Conservation (phyloP, 1,140 invertebrate genomes). For the Babylonia areolata region DNA sequence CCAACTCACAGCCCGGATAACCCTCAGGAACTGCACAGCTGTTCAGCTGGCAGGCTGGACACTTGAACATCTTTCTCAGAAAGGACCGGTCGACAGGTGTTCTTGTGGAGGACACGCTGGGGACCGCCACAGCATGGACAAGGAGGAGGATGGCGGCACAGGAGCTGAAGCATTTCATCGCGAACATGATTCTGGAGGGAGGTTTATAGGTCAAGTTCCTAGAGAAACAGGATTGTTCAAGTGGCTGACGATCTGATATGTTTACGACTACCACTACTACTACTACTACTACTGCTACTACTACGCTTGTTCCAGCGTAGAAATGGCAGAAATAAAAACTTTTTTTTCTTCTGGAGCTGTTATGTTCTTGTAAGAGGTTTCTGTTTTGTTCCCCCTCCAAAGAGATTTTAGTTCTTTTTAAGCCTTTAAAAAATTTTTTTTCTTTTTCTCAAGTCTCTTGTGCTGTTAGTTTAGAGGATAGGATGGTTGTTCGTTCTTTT, state of each 20-base stretch:
- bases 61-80: conserved; percentile 24
- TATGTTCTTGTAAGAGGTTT: too few species aligned
- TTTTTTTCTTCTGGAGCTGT: not conserved
- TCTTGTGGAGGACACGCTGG: not conserved
- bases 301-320: too few species aligned
- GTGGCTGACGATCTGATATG: not conserved
- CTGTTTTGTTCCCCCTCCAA: not conserved
- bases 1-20: conserved; percentile 37
- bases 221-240: not conserved
- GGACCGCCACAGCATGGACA: not conserved
- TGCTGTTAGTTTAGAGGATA: not conserved
- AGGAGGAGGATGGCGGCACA: not conserved
- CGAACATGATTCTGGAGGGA: not conserved
- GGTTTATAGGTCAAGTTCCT: not conserved
- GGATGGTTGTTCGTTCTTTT: not conserved
- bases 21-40: not conserved
- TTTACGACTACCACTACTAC: not conserved
- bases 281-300: not conserved
- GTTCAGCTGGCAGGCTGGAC: not conserved
- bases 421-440: not conserved
- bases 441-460: not conserved
- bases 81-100: not conserved
- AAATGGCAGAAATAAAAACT: not conserved
- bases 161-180: not conserved
- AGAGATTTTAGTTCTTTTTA: not conserved